phyloP scores from a whole-genome alignment of 64 coral and sea anemone species.

The Dendrophyllia cribrosa region DNA sequence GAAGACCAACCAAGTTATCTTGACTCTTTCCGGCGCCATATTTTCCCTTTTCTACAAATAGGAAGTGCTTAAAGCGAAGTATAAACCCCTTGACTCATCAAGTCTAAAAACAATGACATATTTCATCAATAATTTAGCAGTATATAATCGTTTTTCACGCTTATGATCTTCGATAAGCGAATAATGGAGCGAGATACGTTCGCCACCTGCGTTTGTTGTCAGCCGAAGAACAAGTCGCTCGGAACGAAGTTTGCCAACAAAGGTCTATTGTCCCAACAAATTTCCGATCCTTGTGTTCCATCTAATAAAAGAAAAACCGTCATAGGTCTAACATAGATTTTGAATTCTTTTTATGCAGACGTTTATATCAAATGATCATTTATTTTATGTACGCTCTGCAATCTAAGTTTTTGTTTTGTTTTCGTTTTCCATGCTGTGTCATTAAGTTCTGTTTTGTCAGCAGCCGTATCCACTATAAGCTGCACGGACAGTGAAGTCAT shows the following conservation, averaged over 20 bases:
- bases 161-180: not conserved
- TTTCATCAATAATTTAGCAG: conserved; percentile 38
- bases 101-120: conserved; percentile 45
- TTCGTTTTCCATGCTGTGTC: not conserved
- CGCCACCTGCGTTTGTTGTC: conserved; percentile 14
- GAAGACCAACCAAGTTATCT: conserved; percentile 7
- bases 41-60: conserved; percentile 18
- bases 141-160: conserved; percentile 33
- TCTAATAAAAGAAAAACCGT: too few species aligned
- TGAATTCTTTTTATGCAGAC: too few species aligned
- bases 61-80: conserved; percentile 13
- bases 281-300: too few species aligned
- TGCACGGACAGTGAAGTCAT: conserved; percentile 2
- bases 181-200: not conserved
- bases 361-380: too few species aligned
- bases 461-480: not conserved
- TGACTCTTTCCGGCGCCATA: not conserved
- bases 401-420: not conserved
- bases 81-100: conserved; percentile 33
- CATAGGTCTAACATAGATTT: too few species aligned
- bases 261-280: not conserved
- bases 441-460: not conserved
- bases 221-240: not conserved
- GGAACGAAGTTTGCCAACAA: not conserved
- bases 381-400: too few species aligned